Evolutionary conservation across 2,797 vertebrate species (phyloP).

Genomic region (Moxostoma hubbsi): DNA sequence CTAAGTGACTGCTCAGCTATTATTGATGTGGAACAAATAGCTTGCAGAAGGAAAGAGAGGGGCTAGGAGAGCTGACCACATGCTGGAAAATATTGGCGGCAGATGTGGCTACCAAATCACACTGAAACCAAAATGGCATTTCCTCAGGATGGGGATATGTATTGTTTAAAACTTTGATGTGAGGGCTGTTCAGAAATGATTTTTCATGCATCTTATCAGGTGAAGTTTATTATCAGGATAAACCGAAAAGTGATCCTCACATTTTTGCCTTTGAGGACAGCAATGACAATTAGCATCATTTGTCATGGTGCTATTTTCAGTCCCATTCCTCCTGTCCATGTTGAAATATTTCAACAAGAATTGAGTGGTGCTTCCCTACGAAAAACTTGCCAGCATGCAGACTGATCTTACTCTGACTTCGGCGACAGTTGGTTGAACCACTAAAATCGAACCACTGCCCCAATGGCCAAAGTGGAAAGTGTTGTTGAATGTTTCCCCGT

Average conservation of each 20-base stretch:
- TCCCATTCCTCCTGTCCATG: too few species aligned
- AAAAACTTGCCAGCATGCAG: background rate
- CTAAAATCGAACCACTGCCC: too few species aligned
- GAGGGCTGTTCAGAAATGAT: slow-evolving; percentile 89
- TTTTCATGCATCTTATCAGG: slow-evolving; percentile 84
- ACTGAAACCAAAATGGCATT: slow-evolving; percentile 84
- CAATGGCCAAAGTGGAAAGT: too few species aligned
- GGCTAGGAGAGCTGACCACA: slow-evolving; percentile 73
- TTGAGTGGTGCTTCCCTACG: background rate
- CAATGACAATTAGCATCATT: slow-evolving; percentile 31
- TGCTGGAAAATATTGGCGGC: slow-evolving; percentile 74
- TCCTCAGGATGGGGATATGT: slow-evolving; percentile 86
- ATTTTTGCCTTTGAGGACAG: slow-evolving; percentile 35
- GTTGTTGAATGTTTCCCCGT: too few species aligned
- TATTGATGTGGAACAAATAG: slow-evolving; percentile 64
- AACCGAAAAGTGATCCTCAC: slow-evolving; percentile 70
- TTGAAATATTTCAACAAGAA: background rate
- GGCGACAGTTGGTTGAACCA: too few species aligned
- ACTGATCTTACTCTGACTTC: too few species aligned
- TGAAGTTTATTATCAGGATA: slow-evolving; percentile 81
- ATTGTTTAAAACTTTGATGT: slow-evolving; percentile 84
- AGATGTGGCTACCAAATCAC: too few species aligned
- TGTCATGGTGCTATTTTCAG: slow-evolving; percentile 22
- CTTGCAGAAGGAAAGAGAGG: slow-evolving; percentile 69
- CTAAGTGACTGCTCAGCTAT: slow-evolving; percentile 68